Base-by-base conservation (phyloP, 2,888 invertebrate genomes). In the Phymatocera aterrima region DNA sequence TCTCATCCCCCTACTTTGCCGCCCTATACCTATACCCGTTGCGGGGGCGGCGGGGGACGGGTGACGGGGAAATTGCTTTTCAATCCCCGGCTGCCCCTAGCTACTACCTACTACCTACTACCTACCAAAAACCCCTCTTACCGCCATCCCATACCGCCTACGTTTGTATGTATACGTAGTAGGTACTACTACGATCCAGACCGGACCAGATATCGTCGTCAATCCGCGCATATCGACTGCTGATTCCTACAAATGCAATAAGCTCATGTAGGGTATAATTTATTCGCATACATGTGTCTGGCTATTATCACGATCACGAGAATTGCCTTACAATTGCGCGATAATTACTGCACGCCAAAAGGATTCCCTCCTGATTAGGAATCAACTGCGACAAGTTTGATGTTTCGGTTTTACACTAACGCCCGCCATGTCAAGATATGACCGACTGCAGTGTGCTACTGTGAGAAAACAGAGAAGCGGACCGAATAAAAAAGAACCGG, bases 1-100 rank as follows among this genome's bases (percentile, higher is more conserved):
- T 12, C 72, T 3, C 28, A 21, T 54, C 40, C 48, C 34, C 65
- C 61, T 24, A 31, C 61, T 6, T 15, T 28, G 21, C 61, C 28
- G n/a, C 31, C 54, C n/a, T 54, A 15, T 8, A 54, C 54, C 54
- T 15, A 3, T 18, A 18, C 8, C 18, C 31, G 57, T 10, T 21
- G 57, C 34, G 74, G 34, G 40, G 57, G 74, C 12, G 75, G 57
- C 34, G 75, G 51, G 24, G 51, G 48, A 72, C 72, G 72, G 72
- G 72, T 79, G 79, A 80, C 88, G 90, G 90, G 89, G 90, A 90
- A 90, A 90, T 90, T 90, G 90, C 90, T 90, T 90, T 90, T 90
- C 90, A 90, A 90, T 90, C 90, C 90, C 90, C 87, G 87, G 86
- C 85, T 86, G 85, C 88, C 86, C 83, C 79, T 75, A 40, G 74